Base-by-base conservation (phyloP, 2,888 invertebrate species). In the Polydrusus tereticollis region DNA sequence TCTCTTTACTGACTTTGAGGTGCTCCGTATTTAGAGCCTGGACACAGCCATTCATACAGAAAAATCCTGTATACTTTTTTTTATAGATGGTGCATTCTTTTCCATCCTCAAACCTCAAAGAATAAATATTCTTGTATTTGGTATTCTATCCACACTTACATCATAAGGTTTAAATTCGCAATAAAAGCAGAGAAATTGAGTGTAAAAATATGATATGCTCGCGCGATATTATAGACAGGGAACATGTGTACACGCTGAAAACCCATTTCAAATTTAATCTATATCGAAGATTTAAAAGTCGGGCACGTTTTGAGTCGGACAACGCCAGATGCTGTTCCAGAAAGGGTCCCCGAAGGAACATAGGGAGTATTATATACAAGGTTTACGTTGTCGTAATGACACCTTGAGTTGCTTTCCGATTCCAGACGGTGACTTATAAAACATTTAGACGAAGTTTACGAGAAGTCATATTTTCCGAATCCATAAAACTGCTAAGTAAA, bases 81-180 rank as follows among this genome's bases (percentile, higher is more conserved):
- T n/a, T n/a, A n/a, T n/a, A n/a, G n/a, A n/a, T n/a, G n/a, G n/a
- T n/a, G n/a, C n/a, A n/a, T n/a, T n/a, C n/a, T n/a, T n/a, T n/a
- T n/a, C n/a, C n/a, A n/a, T n/a, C n/a, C n/a, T n/a, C n/a, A n/a
- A n/a, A n/a, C n/a, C n/a, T n/a, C n/a, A n/a, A n/a, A n/a, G n/a
- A n/a, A n/a, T n/a, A n/a, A n/a, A n/a, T n/a, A n/a, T n/a, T n/a
- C n/a, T n/a, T n/a, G n/a, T n/a, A 0, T 43, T 71, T 60, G 36
- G 16, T 26, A 72, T 72, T 72, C 72, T 16, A 12, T 3, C 4
- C 43, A 38, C 33, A 47, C 20, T 63, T 38, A 5, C 5, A 52
- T 69, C 75, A 70, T 75, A 75, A 73, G 75, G 69, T 72, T 75
- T 75, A 75, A 75, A 75, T 75, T 75, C 70, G 69, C 72, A 75